Evolutionary conservation across 2,888 invertebrate genomes (phyloP), one percentile per base, ranked within the genome.

Genomic region (Conus canariensis): DNA sequence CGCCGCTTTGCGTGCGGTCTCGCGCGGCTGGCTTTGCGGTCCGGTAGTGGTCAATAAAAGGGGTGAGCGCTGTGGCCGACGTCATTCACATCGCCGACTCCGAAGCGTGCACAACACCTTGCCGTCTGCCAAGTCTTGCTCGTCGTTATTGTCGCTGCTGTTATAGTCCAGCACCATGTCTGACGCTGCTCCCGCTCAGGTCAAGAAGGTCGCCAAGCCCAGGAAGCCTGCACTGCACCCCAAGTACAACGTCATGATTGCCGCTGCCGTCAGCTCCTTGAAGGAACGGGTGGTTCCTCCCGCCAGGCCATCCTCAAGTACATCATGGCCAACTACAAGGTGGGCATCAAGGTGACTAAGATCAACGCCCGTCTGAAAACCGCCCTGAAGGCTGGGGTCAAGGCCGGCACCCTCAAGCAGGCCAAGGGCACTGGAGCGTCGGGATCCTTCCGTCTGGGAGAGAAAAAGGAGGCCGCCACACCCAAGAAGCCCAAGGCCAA

Each of bases 291-390:
- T 83, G 96, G 96, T 25, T 95, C 95, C 60, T 95, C 95, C 83
- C 94, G 95, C 70, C 95, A 95, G 90, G 96, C 96, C 80, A 95
- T 96, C 91, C 92, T 95, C 67, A 95, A 96, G 91, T 96, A 95
- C 94, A 95, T 96, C 91, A 90, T 94, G 30, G 92, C 94, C 90
- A 94, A 95, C 93, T 96, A 94, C 95, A 95, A 94, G 88, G 94
- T 96, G 14, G 91, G 89, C 90, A 91, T 92, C 88, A 89, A 93
- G 45, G 88, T 77, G 10, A 25, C 85, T n/a, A 92, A 94, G 70
- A 85, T 91, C 87, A 90, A 91, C 67, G 91, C 93, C 56, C 95
- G 94, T 83, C 92, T 96, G 77, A 94, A 95, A 80, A 91, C 91
- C 3, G 94, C 95, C 45, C 92, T 96, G 87, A 95, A 94, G 89